Percentiles rank a stretch among this genome's conserved stretches.
Conservation (phyloP, 2,888 invertebrate species). For the Sarcophaga rosellei region DNA sequence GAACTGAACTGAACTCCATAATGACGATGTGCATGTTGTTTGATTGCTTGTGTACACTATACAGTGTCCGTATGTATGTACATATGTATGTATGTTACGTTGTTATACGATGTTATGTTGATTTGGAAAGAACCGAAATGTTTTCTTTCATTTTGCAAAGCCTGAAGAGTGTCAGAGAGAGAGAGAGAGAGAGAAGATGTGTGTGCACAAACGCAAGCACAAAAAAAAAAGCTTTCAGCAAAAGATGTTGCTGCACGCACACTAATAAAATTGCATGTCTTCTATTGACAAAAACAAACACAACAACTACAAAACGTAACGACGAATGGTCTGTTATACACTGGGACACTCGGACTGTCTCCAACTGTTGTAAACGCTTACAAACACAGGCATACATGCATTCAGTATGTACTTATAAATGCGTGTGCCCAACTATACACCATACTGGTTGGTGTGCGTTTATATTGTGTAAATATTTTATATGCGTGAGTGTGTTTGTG, state of each 20-base stretch:
- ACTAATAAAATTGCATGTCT: constrained; percentile 57
- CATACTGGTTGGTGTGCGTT: not conserved
- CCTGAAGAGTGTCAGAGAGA: not conserved
- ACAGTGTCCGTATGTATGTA: not conserved
- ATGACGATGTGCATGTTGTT: constrained; percentile 22
- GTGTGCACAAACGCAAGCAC: constrained; percentile 15
- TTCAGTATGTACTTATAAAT: not conserved
- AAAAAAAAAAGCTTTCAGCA: constrained; percentile 50
- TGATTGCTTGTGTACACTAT: not conserved
- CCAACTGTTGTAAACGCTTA: constrained; percentile 28
- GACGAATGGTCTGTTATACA: not conserved
- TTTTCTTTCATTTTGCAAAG: not conserved
- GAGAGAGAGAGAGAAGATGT: not conserved
- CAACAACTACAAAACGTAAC: not conserved
- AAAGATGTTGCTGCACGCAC: constrained; percentile 48
- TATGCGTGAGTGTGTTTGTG: constrained; percentile 18
- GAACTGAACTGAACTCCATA: not conserved
- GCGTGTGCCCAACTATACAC: not conserved
- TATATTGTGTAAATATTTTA: not conserved
- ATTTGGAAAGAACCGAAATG: not conserved
- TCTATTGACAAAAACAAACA: not conserved
- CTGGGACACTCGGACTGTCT: constrained; percentile 21
- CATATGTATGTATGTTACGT: not conserved
- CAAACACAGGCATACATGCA: not conserved
- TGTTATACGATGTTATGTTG: not conserved